phyloP scores from a whole-genome alignment of 1,140 invertebrate species.

The Drosophila pallidifrons region DNA sequence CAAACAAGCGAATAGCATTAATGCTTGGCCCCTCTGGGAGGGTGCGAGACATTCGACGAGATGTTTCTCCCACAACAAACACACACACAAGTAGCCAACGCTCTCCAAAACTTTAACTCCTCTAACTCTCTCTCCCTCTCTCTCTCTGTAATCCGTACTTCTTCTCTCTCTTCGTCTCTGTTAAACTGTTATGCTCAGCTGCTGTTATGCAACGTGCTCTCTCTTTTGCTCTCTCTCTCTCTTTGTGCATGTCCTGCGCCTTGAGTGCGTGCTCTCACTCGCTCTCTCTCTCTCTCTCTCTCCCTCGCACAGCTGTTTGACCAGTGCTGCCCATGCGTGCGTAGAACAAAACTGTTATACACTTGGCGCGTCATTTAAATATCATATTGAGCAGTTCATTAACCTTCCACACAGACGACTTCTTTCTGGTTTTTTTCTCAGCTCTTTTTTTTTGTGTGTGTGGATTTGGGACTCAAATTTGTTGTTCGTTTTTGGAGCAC shows the following conservation, averaged over 20 bases:
- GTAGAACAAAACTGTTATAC: conserved; percentile 55
- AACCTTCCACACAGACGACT: conserved; percentile 25
- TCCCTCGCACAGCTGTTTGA: conserved; percentile 24
- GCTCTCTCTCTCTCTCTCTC: no score
- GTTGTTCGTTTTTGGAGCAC: conserved; percentile 12
- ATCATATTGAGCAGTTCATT: conserved; percentile 40
- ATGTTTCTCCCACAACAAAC: not conserved
- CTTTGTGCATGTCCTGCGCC: conserved; percentile 57
- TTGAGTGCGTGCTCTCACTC: not conserved
- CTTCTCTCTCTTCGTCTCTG: conserved; percentile 8
- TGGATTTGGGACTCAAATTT: not conserved
- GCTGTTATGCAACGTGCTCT: conserved; percentile 16
- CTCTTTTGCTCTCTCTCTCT: not conserved
- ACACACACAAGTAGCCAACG: not conserved
- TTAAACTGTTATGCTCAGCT: not conserved
- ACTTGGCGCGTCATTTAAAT: conserved; percentile 27
- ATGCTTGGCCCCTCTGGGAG: not conserved
- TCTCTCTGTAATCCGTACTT: not conserved
- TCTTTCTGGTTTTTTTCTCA: conserved; percentile 23
- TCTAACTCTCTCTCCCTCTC: not conserved
- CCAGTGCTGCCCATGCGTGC: conserved; percentile 41
- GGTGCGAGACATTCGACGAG: not conserved
- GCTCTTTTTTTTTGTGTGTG: not conserved
- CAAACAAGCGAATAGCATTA: conserved; percentile 15
- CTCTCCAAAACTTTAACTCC: not conserved